Conservation (phyloP, 2,888 invertebrate genomes). For the Copidosoma aretas region DNA sequence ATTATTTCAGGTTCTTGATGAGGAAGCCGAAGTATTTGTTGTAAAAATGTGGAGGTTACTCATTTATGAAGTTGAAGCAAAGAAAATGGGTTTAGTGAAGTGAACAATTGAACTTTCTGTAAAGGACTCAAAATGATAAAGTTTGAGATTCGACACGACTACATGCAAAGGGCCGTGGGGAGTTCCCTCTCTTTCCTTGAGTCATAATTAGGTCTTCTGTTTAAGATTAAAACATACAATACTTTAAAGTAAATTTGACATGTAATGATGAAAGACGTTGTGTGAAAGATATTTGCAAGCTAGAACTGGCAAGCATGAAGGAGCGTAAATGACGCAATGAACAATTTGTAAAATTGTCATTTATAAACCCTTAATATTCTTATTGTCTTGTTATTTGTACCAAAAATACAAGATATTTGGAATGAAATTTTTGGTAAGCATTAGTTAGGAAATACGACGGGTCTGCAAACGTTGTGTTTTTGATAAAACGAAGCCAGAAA, state of each 20-base stretch:
- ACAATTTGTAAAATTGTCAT: slow-evolving; percentile 39
- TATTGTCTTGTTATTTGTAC: slow-evolving; percentile 37
- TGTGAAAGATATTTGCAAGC: slow-evolving; percentile 35
- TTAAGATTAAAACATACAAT: slow-evolving; percentile 31
- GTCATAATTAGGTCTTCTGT: slow-evolving; percentile 35
- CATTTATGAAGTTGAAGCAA: slow-evolving; percentile 99
- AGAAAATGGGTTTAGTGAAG: slow-evolving; percentile 89
- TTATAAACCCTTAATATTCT: slow-evolving; percentile 32
- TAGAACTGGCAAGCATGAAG: slow-evolving; percentile 34
- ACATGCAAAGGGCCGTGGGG: slow-evolving; percentile 13
- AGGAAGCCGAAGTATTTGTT: slow-evolving; percentile 99
- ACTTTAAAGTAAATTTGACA: slow-evolving; percentile 26
- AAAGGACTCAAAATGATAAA: slow-evolving; percentile 33
- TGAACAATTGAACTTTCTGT: slow-evolving; percentile 54
- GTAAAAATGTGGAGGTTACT: slow-evolving; percentile 99
- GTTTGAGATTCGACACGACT: slow-evolving; percentile 20
- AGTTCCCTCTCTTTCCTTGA: slow-evolving; percentile 24
- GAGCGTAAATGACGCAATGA: slow-evolving; percentile 33
- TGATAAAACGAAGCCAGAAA: slow-evolving; percentile 15
- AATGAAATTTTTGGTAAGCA: slow-evolving; percentile 19
- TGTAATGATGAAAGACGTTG: slow-evolving; percentile 31
- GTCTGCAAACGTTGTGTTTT: slow-evolving; percentile 17
- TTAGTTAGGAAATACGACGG: not conserved
- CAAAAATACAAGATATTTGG: slow-evolving; percentile 20
- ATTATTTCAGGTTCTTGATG: slow-evolving; percentile 86